Evolutionary conservation across 1,140 invertebrate species (phyloP).

Genomic region (Drosophila elegans): DNA sequence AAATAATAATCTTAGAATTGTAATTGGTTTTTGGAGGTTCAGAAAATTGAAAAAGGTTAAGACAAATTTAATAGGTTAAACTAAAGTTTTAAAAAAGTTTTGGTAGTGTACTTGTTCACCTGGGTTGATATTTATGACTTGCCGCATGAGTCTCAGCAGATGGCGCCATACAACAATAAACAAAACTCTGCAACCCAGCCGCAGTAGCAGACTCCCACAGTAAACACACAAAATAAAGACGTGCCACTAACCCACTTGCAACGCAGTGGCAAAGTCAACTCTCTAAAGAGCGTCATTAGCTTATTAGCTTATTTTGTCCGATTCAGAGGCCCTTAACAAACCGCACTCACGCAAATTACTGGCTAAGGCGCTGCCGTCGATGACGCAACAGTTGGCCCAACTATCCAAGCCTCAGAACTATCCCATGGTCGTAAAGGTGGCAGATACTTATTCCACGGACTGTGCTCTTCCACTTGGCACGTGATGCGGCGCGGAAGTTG

Average conservation of each 20-base stretch:
- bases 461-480: slow-evolving; percentile 52
- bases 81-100: not conserved
- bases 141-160: slow-evolving; percentile 42
- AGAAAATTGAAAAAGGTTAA: no score
- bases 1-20: no score
- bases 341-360: slow-evolving; percentile 55
- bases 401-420: slow-evolving; percentile 42
- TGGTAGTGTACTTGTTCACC: slow-evolving; percentile 8
- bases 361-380: slow-evolving; percentile 13
- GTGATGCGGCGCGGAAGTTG: slow-evolving; percentile 69
- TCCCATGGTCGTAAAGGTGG: slow-evolving; percentile 31
- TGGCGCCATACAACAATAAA: slow-evolving; percentile 61
- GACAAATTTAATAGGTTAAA: no score
- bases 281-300: slow-evolving; percentile 61
- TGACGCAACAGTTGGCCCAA: slow-evolving; percentile 56
- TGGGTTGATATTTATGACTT: slow-evolving; percentile 60
- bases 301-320: slow-evolving; percentile 56
- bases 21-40: no score
- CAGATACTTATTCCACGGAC: not conserved
- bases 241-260: slow-evolving; percentile 77
- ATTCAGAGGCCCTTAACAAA: slow-evolving; percentile 50
- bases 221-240: slow-evolving; percentile 46
- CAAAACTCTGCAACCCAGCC: slow-evolving; percentile 40
- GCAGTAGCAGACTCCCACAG: slow-evolving; percentile 49
- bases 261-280: slow-evolving; percentile 10